Base-by-base conservation (phyloP, 2,888 invertebrate species). In the Ectropis crepuscularia region DNA sequence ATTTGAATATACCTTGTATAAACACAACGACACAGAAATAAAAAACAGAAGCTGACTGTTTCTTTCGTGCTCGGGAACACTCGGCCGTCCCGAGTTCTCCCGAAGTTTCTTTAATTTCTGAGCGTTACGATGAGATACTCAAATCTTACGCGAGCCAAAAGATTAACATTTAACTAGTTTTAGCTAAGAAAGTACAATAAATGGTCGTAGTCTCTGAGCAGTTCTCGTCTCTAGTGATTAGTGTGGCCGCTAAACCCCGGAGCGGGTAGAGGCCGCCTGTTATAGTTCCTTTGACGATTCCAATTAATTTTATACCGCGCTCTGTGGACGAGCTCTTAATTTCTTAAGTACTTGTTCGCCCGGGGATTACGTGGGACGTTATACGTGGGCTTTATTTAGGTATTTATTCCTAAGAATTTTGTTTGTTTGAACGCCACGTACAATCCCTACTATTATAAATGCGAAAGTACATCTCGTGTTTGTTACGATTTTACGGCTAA, bases 211-310 rank as follows among this genome's bases (percentile, higher is more conserved):
- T 39, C 41, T 50, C 16, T 51, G 51, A 28, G 28, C 6, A 10
- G 9, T 2, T 0, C 16, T 53, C 58, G 43, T 38, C 63, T 53
- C 57, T 67, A 62, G 53, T 67, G 64, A 65, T 65, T 62, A 66
- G 62, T 63, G 58, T 48, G 45, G 58, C 53, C 50, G 63, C 50
- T 39, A 45, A 48, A 38, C 12, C 62, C 42, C 45, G 12, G 12
- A 38, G 10, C 28, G 43, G n/a, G 51, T 60, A 53, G 53, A 49
- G 54, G 61, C 61, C 55, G 45, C 11, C 61, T 11, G 16, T 39
- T 48, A 48, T 61, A 68, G 57, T 66, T 67, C 61, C 70, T 71
- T 67, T 67, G 65, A 61, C 53, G 51, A 37, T 39, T 41, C 53
- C 61, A 65, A 70, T 68, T 67, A 57, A 57, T 63, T 65, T 61